phyloP scores from a whole-genome alignment of 2,113 vertebrate genomes.

The Toxotes chatareus region DNA sequence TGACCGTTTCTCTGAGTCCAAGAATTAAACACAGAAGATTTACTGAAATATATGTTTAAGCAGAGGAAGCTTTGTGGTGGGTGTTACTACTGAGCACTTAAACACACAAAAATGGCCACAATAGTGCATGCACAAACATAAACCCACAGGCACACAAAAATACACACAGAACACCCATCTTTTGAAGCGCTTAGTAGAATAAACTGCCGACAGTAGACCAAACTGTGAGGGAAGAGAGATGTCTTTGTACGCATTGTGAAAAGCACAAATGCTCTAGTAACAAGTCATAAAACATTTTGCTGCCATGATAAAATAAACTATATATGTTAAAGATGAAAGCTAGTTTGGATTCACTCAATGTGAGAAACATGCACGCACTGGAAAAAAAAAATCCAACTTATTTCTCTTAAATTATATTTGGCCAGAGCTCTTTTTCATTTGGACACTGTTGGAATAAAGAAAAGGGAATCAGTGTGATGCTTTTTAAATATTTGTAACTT shows the following conservation, averaged over 20 bases:
- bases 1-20: neutral
- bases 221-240: constrained; percentile 11
- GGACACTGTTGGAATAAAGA: neutral
- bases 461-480: neutral
- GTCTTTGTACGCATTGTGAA: constrained; percentile 12
- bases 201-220: constrained; percentile 20
- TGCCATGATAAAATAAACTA: constrained; percentile 18
- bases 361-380: neutral
- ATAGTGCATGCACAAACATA: neutral
- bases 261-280: neutral
- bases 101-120: constrained; percentile 16
- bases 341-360: constrained; percentile 1
- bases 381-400: neutral
- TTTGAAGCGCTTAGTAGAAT: constrained; percentile 20
- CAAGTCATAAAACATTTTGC: constrained; percentile 14
- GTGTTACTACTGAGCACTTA: constrained; percentile 10
- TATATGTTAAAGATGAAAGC: constrained; percentile 14
- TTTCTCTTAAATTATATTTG: neutral
- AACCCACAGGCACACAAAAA: constrained; percentile 11
- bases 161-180: constrained; percentile 5
- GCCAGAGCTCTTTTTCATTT: neutral
- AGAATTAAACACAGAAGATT: constrained; percentile 35
- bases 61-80: neutral
- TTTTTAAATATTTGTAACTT: neutral
- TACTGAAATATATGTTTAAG: constrained; percentile 30